phyloP scores from a whole-genome alignment of 2,888 invertebrate genomes.

The Ophion slaviceki region DNA sequence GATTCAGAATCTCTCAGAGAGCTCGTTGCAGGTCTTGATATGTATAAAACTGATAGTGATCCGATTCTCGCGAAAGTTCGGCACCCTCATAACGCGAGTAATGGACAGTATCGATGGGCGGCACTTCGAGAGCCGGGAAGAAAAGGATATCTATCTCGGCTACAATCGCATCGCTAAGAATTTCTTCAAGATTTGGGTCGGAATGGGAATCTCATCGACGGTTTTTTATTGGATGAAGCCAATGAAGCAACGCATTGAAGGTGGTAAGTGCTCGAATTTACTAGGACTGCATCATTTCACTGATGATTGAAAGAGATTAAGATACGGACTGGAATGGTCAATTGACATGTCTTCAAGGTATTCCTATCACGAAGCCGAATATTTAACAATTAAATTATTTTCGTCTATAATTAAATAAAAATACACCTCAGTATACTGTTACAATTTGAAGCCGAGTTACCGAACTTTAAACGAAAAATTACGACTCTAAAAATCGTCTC shows the following conservation, averaged over 20 bases:
- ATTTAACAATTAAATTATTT: too few species aligned
- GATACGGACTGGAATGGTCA: neutral
- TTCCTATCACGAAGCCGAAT: too few species aligned
- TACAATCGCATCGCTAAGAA: conserved; percentile 58
- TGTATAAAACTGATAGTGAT: conserved; percentile 55
- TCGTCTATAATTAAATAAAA: too few species aligned
- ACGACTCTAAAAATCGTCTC: too few species aligned
- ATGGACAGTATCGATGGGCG: conserved; percentile 34
- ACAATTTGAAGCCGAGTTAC: too few species aligned
- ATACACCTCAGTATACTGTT: too few species aligned
- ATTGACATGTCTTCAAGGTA: too few species aligned
- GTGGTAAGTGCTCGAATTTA: conserved; percentile 51
- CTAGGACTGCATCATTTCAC: neutral
- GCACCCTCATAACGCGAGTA: conserved; percentile 32
- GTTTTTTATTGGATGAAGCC: conserved; percentile 54
- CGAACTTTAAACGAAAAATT: too few species aligned
- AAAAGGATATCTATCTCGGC: conserved; percentile 60
- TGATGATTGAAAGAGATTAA: neutral
- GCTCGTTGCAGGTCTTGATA: conserved; percentile 11
- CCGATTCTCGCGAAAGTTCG: conserved; percentile 53
- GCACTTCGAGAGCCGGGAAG: conserved; percentile 34
- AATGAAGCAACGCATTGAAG: conserved; percentile 50
- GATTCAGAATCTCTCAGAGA: conserved; percentile 47
- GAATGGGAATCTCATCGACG: conserved; percentile 28
- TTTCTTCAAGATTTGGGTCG: conserved; percentile 53